phyloP scores from a whole-genome alignment of 2,113 vertebrate genomes.

The Myodes glareolus region DNA sequence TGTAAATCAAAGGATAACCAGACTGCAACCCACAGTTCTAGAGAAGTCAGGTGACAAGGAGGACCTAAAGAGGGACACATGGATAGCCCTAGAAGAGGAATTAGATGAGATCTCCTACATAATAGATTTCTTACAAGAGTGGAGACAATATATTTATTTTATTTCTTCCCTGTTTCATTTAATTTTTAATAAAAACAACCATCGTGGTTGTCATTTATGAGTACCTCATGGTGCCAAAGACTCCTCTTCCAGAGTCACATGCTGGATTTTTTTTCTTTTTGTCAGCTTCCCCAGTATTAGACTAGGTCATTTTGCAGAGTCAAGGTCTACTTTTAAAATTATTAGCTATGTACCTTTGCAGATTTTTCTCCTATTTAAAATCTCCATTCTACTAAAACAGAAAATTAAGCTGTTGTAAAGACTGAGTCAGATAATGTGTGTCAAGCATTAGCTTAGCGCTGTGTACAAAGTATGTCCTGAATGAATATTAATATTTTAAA shows the following conservation, averaged over 20 bases:
- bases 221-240: background rate
- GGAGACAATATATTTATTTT: background rate
- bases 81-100: too few relatives aligned
- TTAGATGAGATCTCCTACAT: background rate
- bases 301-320: background rate
- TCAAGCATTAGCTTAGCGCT: background rate
- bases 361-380: constrained; percentile 26
- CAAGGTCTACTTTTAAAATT: background rate
- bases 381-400: background rate
- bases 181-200: background rate
- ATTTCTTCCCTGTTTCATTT: background rate
- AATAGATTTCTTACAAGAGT: constrained; percentile 13
- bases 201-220: background rate
- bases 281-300: background rate
- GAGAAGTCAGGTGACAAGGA: too few relatives aligned
- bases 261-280: background rate
- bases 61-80: too few relatives aligned
- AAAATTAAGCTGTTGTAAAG: constrained; percentile 37
- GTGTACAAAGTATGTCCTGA: background rate
- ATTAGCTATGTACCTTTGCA: constrained; percentile 7
- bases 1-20: too few relatives aligned
- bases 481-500: constrained; percentile 9
- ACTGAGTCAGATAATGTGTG: constrained; percentile 3
- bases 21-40: too few relatives aligned
- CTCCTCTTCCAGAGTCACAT: background rate